Percentiles rank a stretch among this genome's conserved stretches.
Conservation (phyloP, 2,888 invertebrate species). For the Sarcophaga caerulescens region DNA sequence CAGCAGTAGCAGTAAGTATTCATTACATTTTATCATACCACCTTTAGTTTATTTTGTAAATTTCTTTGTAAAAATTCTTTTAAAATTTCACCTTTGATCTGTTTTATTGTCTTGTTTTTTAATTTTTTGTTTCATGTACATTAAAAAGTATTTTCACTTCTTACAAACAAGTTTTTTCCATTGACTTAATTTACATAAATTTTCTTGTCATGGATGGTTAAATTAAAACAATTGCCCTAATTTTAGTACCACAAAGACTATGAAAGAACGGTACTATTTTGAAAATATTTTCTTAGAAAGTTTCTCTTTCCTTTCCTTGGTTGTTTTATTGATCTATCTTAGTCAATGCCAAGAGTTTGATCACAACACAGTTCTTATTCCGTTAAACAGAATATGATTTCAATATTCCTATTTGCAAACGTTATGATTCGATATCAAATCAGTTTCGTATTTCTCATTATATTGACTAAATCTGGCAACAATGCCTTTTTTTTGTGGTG, state of each 20-base stretch:
- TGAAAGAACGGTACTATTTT: too few species aligned
- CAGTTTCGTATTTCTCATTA: too few species aligned
- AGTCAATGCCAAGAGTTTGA: too few species aligned
- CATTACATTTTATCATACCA: not conserved
- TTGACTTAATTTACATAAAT: conserved; percentile 9
- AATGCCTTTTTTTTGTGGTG: too few species aligned
- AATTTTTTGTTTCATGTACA: not conserved
- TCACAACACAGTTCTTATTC: too few species aligned
- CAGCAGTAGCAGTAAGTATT: conserved; percentile 89
- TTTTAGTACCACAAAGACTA: not conserved
- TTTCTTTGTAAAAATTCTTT: not conserved
- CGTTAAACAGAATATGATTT: too few species aligned
- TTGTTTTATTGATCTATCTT: too few species aligned
- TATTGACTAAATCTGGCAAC: too few species aligned
- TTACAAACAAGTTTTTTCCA: not conserved
- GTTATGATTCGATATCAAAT: too few species aligned
- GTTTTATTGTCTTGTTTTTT: not conserved
- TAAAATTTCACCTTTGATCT: conserved; percentile 23
- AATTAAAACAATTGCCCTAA: not conserved
- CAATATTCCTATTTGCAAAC: too few species aligned
- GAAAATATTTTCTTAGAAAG: too few species aligned
- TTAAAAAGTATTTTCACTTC: conserved; percentile 7
- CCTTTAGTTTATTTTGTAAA: not conserved
- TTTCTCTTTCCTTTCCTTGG: too few species aligned
- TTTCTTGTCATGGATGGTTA: not conserved